These are phyloP conservation scores for Ladona fulva DNA, from an alignment of 1,140 invertebrate genomes.

Conservation along the genomic window DNA sequence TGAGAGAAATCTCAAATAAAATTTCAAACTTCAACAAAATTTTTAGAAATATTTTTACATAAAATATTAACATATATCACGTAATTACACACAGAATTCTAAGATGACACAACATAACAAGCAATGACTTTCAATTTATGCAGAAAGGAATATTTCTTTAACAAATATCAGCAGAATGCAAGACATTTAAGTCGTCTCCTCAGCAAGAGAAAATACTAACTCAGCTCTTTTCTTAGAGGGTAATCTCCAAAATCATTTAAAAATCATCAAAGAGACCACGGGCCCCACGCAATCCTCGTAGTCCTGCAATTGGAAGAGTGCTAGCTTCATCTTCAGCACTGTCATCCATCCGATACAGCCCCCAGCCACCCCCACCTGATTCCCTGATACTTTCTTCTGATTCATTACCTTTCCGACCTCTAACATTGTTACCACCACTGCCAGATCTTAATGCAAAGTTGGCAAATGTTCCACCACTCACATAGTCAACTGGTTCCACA, in stretches of 20 bases:
- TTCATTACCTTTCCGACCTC: background rate
- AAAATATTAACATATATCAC: too few relatives aligned
- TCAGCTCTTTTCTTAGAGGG: too few relatives aligned
- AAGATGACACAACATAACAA: too few relatives aligned
- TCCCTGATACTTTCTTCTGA: background rate
- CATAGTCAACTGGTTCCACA: conserved; percentile 53
- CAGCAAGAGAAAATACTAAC: too few relatives aligned
- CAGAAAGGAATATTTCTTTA: too few relatives aligned
- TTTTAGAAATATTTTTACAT: too few relatives aligned
- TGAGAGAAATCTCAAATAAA: too few relatives aligned
- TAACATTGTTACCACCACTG: conserved; percentile 20
- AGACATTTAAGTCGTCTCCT: too few relatives aligned
- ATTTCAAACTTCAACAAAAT: too few relatives aligned
- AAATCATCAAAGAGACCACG: background rate
- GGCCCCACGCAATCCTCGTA: background rate
- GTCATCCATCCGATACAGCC: background rate
- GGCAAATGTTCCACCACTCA: conserved; percentile 40
- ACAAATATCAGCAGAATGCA: too few relatives aligned
- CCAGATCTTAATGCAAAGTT: conserved; percentile 35
- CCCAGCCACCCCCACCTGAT: background rate
- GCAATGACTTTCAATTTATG: too few relatives aligned
- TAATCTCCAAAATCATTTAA: background rate
- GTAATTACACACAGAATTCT: too few relatives aligned
- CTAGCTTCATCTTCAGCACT: background rate
- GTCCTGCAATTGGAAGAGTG: background rate